These are phyloP conservation scores for Champsocephalus esox DNA, from an alignment of 2,797 vertebrate genomes.

Conservation along the genomic window DNA sequence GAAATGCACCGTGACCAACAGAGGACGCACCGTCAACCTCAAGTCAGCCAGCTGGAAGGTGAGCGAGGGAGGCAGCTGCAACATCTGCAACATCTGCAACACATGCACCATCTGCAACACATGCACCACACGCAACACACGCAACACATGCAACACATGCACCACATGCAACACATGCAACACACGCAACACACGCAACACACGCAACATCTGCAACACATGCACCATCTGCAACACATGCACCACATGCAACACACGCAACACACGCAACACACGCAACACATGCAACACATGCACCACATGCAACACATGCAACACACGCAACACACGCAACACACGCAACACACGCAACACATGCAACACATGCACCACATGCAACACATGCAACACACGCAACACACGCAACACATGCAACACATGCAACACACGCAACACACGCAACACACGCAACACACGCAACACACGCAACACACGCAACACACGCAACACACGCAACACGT, in stretches of 20 bases:
- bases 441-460: too few species aligned
- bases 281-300: background rate
- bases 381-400: background rate
- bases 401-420: background rate
- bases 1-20: constrained; percentile 98
- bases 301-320: background rate
- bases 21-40: constrained; percentile 97
- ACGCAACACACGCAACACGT: background rate
- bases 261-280: background rate
- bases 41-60: constrained; percentile 99
- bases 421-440: background rate
- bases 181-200: background rate
- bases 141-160: too few species aligned
- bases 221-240: too few species aligned
- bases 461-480: too few species aligned
- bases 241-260: background rate
- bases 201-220: background rate
- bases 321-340: background rate
- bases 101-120: too few species aligned
- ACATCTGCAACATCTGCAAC: too few species aligned
- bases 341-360: too few species aligned
- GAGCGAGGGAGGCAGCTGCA: constrained; percentile 22
- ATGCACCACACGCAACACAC: too few species aligned
- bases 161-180: background rate
- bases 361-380: background rate